Percentiles rank a stretch among this genome's conserved stretches.
Conservation (phyloP, 2,797 vertebrate genomes). For the Hylomyscus alleni region DNA sequence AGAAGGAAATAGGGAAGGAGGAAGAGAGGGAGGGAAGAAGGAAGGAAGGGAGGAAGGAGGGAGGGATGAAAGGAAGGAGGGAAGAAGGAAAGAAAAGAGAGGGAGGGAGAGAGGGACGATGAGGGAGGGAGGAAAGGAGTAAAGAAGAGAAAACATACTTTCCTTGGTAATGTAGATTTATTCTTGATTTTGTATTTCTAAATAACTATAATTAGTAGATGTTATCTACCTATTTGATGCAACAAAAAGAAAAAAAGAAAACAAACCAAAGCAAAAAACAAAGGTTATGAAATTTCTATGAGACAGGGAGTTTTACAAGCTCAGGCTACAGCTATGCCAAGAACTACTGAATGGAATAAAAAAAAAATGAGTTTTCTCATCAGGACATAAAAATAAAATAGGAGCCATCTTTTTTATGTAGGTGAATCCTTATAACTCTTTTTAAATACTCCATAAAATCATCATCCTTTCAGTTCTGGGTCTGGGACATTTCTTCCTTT, state of each 20-base stretch:
- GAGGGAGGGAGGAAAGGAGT: neutral
- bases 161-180: neutral
- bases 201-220: neutral
- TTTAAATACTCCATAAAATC: slow-evolving; percentile 84
- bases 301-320: slow-evolving; percentile 43
- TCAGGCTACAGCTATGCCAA: slow-evolving; percentile 22
- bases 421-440: slow-evolving; percentile 82
- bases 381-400: slow-evolving; percentile 83
- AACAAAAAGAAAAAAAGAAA: neutral
- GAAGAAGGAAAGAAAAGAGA: accelerated
- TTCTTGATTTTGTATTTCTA: slow-evolving; percentile 53
- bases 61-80: neutral
- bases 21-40: no score
- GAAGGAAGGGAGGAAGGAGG: neutral
- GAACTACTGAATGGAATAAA: slow-evolving; percentile 39
- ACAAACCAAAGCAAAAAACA: slow-evolving; percentile 20
- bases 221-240: neutral
- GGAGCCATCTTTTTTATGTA: slow-evolving; percentile 77
- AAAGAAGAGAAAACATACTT: neutral
- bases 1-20: neutral
- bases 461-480: slow-evolving; percentile 72
- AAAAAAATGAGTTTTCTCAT: slow-evolving; percentile 79
- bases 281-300: slow-evolving; percentile 32
- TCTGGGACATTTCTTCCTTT: slow-evolving; percentile 72
- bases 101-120: no score